These are phyloP conservation scores for Sinhomidia bicolor DNA, from an alignment of 2,888 invertebrate species.

Conservation along the genomic window DNA sequence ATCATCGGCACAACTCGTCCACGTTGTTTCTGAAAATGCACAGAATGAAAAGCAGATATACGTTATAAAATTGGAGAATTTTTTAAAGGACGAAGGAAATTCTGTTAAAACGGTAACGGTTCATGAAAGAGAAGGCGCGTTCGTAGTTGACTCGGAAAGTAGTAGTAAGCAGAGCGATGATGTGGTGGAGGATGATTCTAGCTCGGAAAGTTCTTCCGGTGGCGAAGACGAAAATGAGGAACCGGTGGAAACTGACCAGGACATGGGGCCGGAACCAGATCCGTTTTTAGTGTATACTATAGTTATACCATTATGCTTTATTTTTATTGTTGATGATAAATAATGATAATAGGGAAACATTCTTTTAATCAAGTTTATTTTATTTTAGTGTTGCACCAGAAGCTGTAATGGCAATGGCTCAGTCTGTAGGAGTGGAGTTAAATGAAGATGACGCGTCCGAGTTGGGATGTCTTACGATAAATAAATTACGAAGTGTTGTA, in stretches of 20 bases:
- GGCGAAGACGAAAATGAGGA: slow-evolving; percentile 1
- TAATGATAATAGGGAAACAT: no score
- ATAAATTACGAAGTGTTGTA: slow-evolving; percentile 69
- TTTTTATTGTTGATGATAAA: not conserved
- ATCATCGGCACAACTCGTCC: slow-evolving; percentile 32
- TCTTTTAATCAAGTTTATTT: no score
- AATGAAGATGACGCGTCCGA: slow-evolving; percentile 69
- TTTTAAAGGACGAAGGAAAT: slow-evolving; percentile 39
- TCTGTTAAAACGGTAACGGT: no score
- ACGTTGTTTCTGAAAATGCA: slow-evolving; percentile 25
- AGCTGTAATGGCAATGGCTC: slow-evolving; percentile 73
- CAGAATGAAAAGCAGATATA: slow-evolving; percentile 46
- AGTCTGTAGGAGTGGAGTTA: slow-evolving; percentile 73
- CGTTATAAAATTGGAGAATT: slow-evolving; percentile 52
- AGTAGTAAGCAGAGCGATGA: not conserved
- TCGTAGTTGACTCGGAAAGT: not conserved
- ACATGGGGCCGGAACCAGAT: not conserved
- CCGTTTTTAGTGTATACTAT: slow-evolving; percentile 54
- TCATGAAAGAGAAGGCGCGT: not conserved
- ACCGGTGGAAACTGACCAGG: not conserved
- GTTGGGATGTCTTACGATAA: slow-evolving; percentile 66
- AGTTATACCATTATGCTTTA: not conserved
- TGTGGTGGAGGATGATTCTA: not conserved
- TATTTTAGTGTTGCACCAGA: slow-evolving; percentile 56
- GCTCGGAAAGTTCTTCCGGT: not conserved